Conservation (phyloP, 2,113 vertebrate species). For the Sinocyclocheilus grahami region DNA sequence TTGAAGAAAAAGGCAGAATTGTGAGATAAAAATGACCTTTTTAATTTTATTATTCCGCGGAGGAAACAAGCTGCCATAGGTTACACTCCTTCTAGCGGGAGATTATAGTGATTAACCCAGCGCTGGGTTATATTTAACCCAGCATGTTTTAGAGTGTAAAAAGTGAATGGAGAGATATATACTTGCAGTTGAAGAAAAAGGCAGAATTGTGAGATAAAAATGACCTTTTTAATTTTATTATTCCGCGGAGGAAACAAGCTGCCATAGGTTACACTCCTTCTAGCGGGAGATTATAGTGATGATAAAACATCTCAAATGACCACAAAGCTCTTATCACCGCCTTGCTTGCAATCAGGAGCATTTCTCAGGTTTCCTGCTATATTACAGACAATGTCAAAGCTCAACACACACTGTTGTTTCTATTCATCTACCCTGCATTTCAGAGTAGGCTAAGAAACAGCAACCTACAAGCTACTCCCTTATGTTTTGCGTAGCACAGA, state of each 20-base stretch:
- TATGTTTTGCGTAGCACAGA: neutral
- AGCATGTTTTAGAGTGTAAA: too few species aligned
- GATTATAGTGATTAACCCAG: too few species aligned
- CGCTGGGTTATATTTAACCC: too few species aligned
- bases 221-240: neutral
- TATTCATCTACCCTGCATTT: neutral
- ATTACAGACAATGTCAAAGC: conserved; percentile 3
- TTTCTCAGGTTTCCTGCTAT: neutral
- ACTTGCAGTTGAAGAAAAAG: too few species aligned
- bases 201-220: neutral
- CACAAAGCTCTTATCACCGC: neutral
- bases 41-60: too few species aligned
- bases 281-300: neutral
- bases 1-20: too few species aligned
- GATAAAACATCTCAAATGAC: conserved; percentile 21
- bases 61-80: too few species aligned
- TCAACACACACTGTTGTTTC: conserved; percentile 8
- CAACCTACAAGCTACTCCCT: neutral
- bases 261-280: neutral
- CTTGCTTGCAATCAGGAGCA: neutral
- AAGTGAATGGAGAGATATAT: too few species aligned
- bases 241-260: neutral
- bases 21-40: too few species aligned
- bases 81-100: too few species aligned
- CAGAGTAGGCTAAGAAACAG: conserved; percentile 15